Conservation (phyloP, 2,797 vertebrate species). For the Caiman crocodilus region DNA sequence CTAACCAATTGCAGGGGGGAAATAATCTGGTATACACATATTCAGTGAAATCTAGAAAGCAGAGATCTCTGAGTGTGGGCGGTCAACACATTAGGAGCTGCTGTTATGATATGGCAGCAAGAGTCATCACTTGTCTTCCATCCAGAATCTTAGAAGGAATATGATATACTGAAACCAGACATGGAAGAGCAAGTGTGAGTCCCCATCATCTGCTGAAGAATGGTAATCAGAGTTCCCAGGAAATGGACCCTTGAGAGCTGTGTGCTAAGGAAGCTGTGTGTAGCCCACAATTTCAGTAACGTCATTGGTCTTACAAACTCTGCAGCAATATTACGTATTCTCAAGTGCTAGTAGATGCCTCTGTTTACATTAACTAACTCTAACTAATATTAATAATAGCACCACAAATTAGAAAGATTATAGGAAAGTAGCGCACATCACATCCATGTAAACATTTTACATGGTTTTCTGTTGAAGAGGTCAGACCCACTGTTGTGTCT, state of each 20-base stretch:
- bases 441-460: neutral
- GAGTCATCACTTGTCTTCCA: neutral
- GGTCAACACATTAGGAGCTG: neutral
- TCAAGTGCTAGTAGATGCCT: neutral
- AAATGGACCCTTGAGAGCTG: neutral
- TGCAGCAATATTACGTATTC: neutral
- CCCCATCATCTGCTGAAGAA: neutral
- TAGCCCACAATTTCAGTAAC: accelerated
- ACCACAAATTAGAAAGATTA: neutral
- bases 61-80: neutral
- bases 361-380: neutral
- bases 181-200: neutral
- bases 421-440: neutral
- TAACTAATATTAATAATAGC: no score
- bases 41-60: neutral
- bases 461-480: neutral
- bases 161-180: accelerated
- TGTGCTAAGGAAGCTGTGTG: neutral
- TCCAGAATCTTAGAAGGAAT: neutral
- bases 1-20: accelerated
- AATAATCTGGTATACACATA: accelerated
- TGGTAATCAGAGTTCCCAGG: neutral
- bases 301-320: neutral
- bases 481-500: neutral
- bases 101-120: neutral